Percentiles rank a stretch among this genome's conserved stretches.
These are phyloP conservation scores for Empis stercorea DNA, from an alignment of 2,888 invertebrate genomes.

Conservation along the genomic window DNA sequence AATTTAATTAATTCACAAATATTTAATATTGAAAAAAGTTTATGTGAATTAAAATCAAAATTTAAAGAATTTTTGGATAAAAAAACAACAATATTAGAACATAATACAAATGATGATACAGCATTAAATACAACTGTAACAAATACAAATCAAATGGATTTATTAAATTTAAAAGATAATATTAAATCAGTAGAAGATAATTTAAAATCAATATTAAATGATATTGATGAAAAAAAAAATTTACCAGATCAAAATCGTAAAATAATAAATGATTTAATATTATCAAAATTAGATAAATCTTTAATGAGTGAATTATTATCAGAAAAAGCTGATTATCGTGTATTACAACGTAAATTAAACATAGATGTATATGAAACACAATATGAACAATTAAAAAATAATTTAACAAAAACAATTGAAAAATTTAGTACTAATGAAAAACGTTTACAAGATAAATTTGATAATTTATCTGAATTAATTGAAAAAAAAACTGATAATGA, in stretches of 20 bases:
- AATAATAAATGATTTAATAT: conserved; percentile 12
- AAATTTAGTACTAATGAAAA: conserved; percentile 25
- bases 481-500: conserved; percentile 49
- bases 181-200: no score
- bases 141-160: not conserved
- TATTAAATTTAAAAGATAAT: no score
- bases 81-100: no score
- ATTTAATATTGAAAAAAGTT: no score
- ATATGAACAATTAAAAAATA: conserved; percentile 23
- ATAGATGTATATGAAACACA: conserved; percentile 55
- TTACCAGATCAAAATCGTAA: no score
- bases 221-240: no score
- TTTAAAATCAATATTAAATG: no score
- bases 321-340: conserved; percentile 58
- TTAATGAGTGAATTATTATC: conserved; percentile 61
- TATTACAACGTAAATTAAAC: conserved; percentile 59
- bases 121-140: no score
- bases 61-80: not conserved
- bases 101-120: no score
- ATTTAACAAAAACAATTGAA: conserved; percentile 22
- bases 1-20: no score
- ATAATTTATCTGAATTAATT: conserved; percentile 49
- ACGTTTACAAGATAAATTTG: conserved; percentile 40
- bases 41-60: not conserved
- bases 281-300: conserved; percentile 54